These are phyloP conservation scores for Syngnathus acus DNA, from an alignment of 2,797 vertebrate genomes.

Conservation along the genomic window DNA sequence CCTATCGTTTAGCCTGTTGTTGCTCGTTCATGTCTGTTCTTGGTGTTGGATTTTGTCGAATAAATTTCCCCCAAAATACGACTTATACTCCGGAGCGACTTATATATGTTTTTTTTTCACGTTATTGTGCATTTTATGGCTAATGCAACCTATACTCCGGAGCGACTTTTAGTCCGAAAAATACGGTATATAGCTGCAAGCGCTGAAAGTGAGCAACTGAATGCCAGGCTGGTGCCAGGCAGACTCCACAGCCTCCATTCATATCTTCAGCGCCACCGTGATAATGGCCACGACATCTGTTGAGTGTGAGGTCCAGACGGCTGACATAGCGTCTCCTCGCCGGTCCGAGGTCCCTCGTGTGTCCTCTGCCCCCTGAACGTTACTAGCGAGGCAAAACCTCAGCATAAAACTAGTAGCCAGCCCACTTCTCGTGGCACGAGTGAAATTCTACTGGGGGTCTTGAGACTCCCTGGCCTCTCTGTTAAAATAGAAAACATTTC, in stretches of 20 bases:
- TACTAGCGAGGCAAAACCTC: too few species aligned
- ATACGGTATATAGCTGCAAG: background rate
- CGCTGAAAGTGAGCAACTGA: background rate
- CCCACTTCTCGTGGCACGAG: too few species aligned
- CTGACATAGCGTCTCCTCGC: slow-evolving; percentile 36
- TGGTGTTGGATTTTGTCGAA: too few species aligned
- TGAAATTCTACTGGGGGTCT: slow-evolving; percentile 20
- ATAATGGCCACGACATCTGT: slow-evolving; percentile 19
- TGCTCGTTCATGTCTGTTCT: too few species aligned
- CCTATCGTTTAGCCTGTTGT: too few species aligned
- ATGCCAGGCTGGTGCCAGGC: slow-evolving; percentile 16
- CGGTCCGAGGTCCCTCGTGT: slow-evolving; percentile 24
- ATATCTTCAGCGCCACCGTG: slow-evolving; percentile 14
- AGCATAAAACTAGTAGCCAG: too few species aligned
- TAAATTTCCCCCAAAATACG: too few species aligned
- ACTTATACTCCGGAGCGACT: too few species aligned
- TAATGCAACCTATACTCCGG: too few species aligned
- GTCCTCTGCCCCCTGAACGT: slow-evolving; percentile 29
- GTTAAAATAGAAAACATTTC: slow-evolving; percentile 65
- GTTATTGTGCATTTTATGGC: too few species aligned
- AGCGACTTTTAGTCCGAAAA: too few species aligned
- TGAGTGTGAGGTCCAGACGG: slow-evolving; percentile 19
- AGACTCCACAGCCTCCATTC: slow-evolving; percentile 16
- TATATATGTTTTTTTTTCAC: too few species aligned
- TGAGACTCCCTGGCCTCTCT: slow-evolving; percentile 50